Evolutionary conservation across 2,888 invertebrate genomes (phyloP).

Genomic region (Philaethria dido): DNA sequence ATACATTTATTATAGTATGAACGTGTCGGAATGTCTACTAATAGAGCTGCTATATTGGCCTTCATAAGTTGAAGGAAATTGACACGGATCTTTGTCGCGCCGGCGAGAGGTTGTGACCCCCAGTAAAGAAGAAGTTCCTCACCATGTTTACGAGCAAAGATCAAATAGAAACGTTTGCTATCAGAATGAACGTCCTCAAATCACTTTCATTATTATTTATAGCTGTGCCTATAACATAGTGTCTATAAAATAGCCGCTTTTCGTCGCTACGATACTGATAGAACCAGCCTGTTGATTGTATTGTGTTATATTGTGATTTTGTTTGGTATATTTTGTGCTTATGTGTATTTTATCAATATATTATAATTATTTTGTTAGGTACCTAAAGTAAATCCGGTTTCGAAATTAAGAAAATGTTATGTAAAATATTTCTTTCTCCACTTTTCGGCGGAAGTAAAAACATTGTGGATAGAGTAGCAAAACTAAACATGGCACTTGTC

Average conservation of each 20-base stretch:
- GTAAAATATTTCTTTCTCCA: background rate
- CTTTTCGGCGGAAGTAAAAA: too few relatives aligned
- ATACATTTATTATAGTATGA: background rate
- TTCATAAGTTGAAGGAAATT: slow-evolving; percentile 35
- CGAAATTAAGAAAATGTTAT: too few relatives aligned
- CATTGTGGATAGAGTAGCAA: too few relatives aligned
- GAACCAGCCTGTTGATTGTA: slow-evolving; percentile 3
- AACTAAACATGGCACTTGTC: too few relatives aligned
- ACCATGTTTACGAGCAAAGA: slow-evolving; percentile 44
- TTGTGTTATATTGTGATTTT: background rate
- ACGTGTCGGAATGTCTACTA: slow-evolving; percentile 32
- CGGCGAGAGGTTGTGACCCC: slow-evolving; percentile 41
- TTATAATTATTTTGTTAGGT: too few relatives aligned
- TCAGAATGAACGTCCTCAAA: slow-evolving; percentile 43
- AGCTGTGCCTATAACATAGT: slow-evolving; percentile 37
- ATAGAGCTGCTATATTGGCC: slow-evolving; percentile 31
- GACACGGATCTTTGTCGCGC: slow-evolving; percentile 42
- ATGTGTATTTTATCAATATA: too few relatives aligned
- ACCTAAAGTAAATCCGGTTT: too few relatives aligned
- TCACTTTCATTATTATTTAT: slow-evolving; percentile 48
- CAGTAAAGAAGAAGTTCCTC: slow-evolving; percentile 40
- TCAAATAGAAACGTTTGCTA: slow-evolving; percentile 48
- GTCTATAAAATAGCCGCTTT: slow-evolving; percentile 40
- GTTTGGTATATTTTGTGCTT: background rate
- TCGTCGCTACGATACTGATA: slow-evolving; percentile 17